phyloP scores from a whole-genome alignment of 2,888 invertebrate species.

The Bedellia somnulentella region DNA sequence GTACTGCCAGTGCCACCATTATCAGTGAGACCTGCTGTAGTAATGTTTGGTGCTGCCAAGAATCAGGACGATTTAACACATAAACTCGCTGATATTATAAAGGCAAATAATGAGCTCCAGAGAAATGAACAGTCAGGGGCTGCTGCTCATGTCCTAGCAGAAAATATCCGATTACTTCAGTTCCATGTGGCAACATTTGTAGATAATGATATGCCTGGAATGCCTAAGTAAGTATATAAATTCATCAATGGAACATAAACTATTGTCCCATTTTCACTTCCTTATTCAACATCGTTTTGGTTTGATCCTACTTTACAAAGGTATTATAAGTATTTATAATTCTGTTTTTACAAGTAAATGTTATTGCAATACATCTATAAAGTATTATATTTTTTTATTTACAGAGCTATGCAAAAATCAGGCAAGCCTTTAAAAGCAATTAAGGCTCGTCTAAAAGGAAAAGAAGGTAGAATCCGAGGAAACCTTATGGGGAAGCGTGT shows the following conservation, averaged over 20 bases:
- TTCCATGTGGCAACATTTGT: slow-evolving; percentile 98
- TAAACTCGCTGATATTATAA: slow-evolving; percentile 97
- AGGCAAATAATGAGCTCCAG: slow-evolving; percentile 93
- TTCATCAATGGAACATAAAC: too few species aligned
- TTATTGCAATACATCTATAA: neutral
- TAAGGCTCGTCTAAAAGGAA: slow-evolving; percentile 94
- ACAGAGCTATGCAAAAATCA: slow-evolving; percentile 95
- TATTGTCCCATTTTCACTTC: neutral
- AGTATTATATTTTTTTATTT: slow-evolving; percentile 14
- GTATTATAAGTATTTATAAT: slow-evolving; percentile 4
- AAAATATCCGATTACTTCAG: slow-evolving; percentile 97
- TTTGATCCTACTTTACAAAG: neutral
- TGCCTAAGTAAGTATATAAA: slow-evolving; percentile 78
- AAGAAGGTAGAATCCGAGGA: slow-evolving; percentile 98
- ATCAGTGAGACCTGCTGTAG: slow-evolving; percentile 95
- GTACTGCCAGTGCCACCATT: slow-evolving; percentile 97
- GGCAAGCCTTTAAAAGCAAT: slow-evolving; percentile 98
- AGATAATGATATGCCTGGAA: slow-evolving; percentile 98
- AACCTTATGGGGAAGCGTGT: slow-evolving; percentile 99
- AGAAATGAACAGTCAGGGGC: slow-evolving; percentile 96
- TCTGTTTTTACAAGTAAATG: slow-evolving; percentile 3
- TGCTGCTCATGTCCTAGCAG: slow-evolving; percentile 94
- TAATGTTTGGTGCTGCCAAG: slow-evolving; percentile 98
- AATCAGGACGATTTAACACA: slow-evolving; percentile 99
- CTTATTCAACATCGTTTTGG: neutral